Evolutionary conservation across 2,797 vertebrate species (phyloP).

Genomic region (Botia almorhae): DNA sequence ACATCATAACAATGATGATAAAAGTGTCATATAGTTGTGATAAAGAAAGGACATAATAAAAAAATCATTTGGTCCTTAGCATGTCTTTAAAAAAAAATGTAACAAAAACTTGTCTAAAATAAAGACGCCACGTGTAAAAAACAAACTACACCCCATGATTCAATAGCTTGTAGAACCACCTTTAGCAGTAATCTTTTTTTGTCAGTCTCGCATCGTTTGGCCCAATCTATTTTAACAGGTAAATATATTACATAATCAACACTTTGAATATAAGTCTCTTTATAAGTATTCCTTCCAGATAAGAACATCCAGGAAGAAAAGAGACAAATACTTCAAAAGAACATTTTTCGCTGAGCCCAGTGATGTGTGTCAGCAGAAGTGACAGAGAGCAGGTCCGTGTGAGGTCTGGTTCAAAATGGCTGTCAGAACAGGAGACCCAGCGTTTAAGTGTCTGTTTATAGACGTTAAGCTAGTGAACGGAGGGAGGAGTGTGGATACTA

Average conservation of each 20-base stretch:
- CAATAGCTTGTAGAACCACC: no score
- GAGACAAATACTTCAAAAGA: conserved; percentile 36
- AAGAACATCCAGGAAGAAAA: neutral
- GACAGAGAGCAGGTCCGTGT: conserved; percentile 26
- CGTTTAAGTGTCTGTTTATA: conserved; percentile 53
- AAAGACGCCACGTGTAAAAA: no score
- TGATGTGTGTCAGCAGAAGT: conserved; percentile 41
- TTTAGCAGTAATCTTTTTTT: no score
- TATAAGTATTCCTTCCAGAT: neutral
- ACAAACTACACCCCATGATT: no score
- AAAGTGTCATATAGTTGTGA: neutral
- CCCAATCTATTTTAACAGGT: no score
- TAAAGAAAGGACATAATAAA: no score
- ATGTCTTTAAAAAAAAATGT: no score
- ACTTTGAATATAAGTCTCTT: conserved; percentile 8
- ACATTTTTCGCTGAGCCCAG: conserved; percentile 35
- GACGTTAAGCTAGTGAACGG: conserved; percentile 50
- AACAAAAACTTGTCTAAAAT: no score
- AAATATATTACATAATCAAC: conserved; percentile 21
- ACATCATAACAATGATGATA: neutral
- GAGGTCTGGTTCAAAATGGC: conserved; percentile 45
- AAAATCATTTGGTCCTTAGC: no score
- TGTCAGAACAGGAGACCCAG: conserved; percentile 43
- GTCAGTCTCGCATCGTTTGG: no score
- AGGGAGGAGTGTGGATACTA: conserved; percentile 54